A percentile compares a stretch with the other conserved stretches of the same genome.
These are phyloP conservation scores for Liparis tanakae DNA, from an alignment of 2,797 vertebrate species.

Conservation along the genomic window DNA sequence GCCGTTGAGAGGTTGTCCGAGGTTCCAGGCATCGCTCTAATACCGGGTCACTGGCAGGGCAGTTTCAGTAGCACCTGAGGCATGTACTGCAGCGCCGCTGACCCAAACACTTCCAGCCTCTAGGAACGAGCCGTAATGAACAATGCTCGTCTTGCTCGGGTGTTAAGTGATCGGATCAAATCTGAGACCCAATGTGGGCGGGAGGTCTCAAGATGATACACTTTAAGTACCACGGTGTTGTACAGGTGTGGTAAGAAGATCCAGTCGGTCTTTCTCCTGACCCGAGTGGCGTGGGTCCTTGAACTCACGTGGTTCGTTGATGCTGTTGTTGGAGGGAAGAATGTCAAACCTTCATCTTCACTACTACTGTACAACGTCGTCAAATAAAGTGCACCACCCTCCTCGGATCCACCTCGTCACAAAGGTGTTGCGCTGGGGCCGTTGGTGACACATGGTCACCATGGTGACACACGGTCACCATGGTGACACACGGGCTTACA, in stretches of 20 bases:
- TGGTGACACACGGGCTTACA: too few species aligned
- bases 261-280: background rate
- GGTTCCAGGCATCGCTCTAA: background rate
- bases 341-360: conserved; percentile 5
- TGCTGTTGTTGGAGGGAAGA: background rate
- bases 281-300: background rate
- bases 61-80: background rate
- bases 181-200: background rate
- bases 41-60: background rate
- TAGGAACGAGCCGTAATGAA: conserved; percentile 1
- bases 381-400: background rate
- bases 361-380: background rate
- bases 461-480: too few species aligned
- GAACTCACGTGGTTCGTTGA: background rate
- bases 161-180: conserved; percentile 5
- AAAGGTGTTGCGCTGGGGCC: background rate
- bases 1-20: conserved; percentile 17
- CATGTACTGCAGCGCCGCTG: background rate
- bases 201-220: background rate
- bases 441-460: background rate
- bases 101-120: conserved; percentile 12
- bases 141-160: background rate
- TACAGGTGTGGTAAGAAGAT: background rate
- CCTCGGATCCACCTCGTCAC: conserved; percentile 17
- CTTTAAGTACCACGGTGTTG: background rate